Percentiles rank a stretch among this genome's conserved stretches.
Evolutionary conservation across 2,797 vertebrate species (phyloP).

Genomic region (Muscicapa striata): DNA sequence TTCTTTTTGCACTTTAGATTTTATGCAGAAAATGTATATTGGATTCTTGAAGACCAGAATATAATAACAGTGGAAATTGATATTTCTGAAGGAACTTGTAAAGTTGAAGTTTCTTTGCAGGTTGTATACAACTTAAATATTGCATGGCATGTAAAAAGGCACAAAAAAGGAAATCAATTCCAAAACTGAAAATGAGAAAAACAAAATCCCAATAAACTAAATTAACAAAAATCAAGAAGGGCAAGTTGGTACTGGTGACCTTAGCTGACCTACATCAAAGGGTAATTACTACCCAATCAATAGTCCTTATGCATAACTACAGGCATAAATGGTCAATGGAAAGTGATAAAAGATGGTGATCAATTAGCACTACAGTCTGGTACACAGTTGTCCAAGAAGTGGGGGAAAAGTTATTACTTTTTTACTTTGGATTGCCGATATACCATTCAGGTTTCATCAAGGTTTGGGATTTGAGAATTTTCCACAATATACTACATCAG

Average conservation of each 20-base stretch:
- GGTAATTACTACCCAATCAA: constrained; percentile 71
- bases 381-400: neutral
- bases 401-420: neutral
- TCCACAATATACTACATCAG: neutral
- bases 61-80: neutral
- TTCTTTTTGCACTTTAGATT: neutral
- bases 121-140: constrained; percentile 44
- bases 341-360: constrained; percentile 69
- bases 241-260: constrained; percentile 48
- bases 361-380: constrained; percentile 63
- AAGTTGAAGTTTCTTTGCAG: neutral
- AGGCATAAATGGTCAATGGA: constrained; percentile 64
- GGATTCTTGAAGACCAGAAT: neutral
- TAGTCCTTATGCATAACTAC: constrained; percentile 68
- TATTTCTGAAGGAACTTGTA: neutral
- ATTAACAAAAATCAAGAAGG: constrained; percentile 74
- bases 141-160: constrained; percentile 41
- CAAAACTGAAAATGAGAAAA: constrained; percentile 67
- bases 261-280: constrained; percentile 71
- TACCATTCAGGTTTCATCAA: neutral
- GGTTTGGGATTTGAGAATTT: neutral
- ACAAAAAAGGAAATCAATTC: constrained; percentile 36
- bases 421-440: neutral
- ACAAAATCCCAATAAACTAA: constrained; percentile 74
- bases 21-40: neutral